phyloP scores from a whole-genome alignment of 2,113 vertebrate genomes.

The Lichenostomus cassidix region DNA sequence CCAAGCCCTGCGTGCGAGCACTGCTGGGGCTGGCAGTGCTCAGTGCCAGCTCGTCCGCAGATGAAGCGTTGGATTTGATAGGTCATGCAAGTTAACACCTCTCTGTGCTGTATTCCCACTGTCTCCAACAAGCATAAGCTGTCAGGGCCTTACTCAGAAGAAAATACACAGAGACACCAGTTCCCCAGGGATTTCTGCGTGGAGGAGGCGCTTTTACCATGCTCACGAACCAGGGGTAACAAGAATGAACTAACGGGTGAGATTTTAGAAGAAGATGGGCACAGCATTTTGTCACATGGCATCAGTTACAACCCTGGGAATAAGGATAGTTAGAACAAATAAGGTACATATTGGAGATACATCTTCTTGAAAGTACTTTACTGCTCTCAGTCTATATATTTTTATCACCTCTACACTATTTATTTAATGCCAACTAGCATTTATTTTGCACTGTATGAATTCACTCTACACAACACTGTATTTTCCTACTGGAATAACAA shows the following conservation, averaged over 20 bases:
- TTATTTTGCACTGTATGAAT: not conserved
- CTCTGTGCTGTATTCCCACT: not conserved
- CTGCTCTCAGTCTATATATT: not conserved
- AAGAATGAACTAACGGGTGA: not conserved
- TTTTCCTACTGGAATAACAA: not conserved
- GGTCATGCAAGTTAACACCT: not conserved
- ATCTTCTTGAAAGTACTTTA: not conserved
- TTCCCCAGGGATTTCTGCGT: not conserved
- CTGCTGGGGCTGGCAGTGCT: not conserved
- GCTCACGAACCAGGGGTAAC: accelerated
- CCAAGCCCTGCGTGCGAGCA: accelerated
- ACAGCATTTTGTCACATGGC: not conserved
- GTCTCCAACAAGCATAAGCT: not conserved
- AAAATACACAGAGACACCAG: not conserved
- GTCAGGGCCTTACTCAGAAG: not conserved
- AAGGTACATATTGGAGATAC: not conserved
- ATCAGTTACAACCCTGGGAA: not conserved
- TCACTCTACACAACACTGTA: not conserved
- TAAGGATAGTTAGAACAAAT: not conserved
- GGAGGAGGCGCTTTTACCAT: not conserved
- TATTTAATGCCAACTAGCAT: not conserved
- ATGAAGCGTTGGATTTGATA: not conserved
- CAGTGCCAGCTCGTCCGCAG: accelerated
- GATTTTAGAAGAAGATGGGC: not conserved
- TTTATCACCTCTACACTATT: not conserved